Base-by-base conservation (phyloP, 2,797 vertebrate genomes). In the Myiotriccus ornatus region DNA sequence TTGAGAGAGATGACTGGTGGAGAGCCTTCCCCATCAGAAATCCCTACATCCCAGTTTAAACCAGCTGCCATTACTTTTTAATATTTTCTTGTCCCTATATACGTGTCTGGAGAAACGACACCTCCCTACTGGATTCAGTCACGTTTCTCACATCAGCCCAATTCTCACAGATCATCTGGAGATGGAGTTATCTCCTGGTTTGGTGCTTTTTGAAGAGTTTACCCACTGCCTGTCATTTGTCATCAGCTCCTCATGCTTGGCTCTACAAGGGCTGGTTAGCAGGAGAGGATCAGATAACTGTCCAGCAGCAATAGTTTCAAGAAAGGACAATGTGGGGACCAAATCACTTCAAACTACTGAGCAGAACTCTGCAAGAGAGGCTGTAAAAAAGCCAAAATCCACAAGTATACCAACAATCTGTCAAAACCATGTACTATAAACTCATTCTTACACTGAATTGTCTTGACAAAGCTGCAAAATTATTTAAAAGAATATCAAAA, bases 131-230 rank as follows among this genome's bases (percentile, higher is more conserved):
- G 41, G 53, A 74, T 62, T 89, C 84, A 83, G 37, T 1, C 0
- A 0, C 28, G 91, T 79, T 96, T 96, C 94, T 95, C 94, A 84
- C 95, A 94, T 65, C 68, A 89, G 87, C 62, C 84, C 74, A 81
- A 70, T 91, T 44, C 94, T 94, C 92, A 94, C 74, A 92, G 62
- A 71, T 92, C 79, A 92, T 81, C 91, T 60, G 71, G 77, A 88
- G 71, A 85, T 28, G 50, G 77, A 97, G 93, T 91, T 87, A 95
- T 57, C 85, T 55, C 60, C 84, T 43, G 67, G 50, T 84, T 95
- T 89, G 55, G 22, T 82, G 78, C 86, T 94, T 96, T 87, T 88
- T 63, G 8, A 88, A 90, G 84, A 78, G 83, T 87, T 87, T 78
- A 94, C 75, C 84, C 87, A 57, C 47, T 47, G 75, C 75, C 57